These are phyloP conservation scores for Syngnathus rostellatus DNA, from an alignment of 2,797 vertebrate species.

Conservation along the genomic window DNA sequence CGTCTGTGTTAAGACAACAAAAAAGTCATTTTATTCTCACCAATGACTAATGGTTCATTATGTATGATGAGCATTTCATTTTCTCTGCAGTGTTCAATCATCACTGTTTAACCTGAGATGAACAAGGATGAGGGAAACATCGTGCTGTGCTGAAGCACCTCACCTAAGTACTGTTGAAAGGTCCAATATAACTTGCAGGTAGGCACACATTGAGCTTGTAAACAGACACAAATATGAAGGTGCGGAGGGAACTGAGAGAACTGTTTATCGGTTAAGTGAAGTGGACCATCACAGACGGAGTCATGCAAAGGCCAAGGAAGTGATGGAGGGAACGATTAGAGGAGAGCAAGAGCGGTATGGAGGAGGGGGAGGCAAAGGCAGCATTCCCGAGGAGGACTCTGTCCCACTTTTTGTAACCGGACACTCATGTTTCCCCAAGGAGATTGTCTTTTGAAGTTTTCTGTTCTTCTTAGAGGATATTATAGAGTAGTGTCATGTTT, in stretches of 20 bases:
- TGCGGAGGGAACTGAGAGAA: conserved; percentile 46
- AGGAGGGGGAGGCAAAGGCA: conserved; percentile 30
- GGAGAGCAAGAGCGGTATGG: conserved; percentile 34
- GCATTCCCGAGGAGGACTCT: conserved; percentile 53
- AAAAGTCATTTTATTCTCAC: no score
- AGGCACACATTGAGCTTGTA: conserved; percentile 25
- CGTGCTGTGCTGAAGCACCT: conserved; percentile 46
- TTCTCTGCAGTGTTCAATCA: conserved; percentile 43
- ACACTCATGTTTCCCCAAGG: conserved; percentile 42
- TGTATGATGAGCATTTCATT: conserved; percentile 45
- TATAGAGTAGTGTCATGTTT: conserved; percentile 5
- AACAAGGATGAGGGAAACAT: conserved; percentile 39
- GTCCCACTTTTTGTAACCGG: conserved; percentile 44
- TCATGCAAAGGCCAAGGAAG: conserved; percentile 64
- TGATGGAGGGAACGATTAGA: conserved; percentile 70
- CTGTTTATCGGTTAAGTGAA: conserved; percentile 73
- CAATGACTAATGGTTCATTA: conserved; percentile 10
- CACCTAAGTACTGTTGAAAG: conserved; percentile 56
- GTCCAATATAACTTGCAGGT: conserved; percentile 49
- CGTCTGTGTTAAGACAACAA: no score
- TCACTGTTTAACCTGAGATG: conserved; percentile 28
- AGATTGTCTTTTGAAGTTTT: conserved; percentile 11
- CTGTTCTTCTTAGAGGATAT: neutral
- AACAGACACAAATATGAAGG: conserved; percentile 48
- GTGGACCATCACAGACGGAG: conserved; percentile 75